These are phyloP conservation scores for Rhea americana DNA, from an alignment of 2,113 vertebrate species.

Conservation along the genomic window DNA sequence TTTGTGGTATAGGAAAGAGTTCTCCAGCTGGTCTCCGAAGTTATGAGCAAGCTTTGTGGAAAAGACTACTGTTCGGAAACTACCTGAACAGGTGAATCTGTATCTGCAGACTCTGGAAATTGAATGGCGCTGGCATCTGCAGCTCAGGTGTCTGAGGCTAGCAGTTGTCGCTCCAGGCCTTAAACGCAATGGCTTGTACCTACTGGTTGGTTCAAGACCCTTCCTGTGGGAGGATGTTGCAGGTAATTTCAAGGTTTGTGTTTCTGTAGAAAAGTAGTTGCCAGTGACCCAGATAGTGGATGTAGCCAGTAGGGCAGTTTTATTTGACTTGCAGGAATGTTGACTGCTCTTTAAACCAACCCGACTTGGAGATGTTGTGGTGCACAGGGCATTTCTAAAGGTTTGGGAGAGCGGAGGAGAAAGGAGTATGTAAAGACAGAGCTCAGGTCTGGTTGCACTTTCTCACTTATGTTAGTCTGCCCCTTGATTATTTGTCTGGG, in stretches of 20 bases:
- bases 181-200: accelerated
- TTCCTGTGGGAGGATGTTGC: not conserved
- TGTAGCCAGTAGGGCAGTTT: not conserved
- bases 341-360: accelerated
- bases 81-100: accelerated
- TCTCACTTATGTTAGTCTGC: not conserved
- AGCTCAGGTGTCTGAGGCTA: not conserved
- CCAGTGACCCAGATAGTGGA: not conserved
- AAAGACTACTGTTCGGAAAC: not conserved
- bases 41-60: not conserved
- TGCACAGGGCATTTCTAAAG: not conserved
- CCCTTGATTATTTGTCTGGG: not conserved
- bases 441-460: not conserved
- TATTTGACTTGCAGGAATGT: not conserved
- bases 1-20: accelerated
- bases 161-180: not conserved
- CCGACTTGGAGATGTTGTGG: not conserved
- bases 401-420: not conserved
- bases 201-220: not conserved
- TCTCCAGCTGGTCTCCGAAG: not conserved
- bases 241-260: accelerated
- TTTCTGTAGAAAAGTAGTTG: not conserved
- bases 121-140: not conserved
- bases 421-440: not conserved
- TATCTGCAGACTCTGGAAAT: not conserved